Evolutionary conservation across 2,888 invertebrate species (phyloP).

Genomic region (Toxonevra muliebris): DNA sequence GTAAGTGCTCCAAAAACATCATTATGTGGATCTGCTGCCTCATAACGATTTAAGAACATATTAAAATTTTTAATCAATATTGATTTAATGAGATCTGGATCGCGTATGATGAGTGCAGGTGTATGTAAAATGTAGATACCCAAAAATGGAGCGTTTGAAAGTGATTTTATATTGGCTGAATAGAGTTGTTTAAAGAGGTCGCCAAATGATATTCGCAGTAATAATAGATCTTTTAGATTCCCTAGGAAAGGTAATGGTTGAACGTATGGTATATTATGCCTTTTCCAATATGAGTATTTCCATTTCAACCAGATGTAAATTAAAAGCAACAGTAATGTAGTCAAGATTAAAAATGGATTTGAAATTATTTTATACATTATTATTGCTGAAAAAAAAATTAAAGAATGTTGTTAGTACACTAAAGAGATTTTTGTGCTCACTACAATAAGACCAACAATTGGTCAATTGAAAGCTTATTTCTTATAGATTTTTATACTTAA

Average conservation of each 20-base stretch:
- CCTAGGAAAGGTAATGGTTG: slow-evolving; percentile 58
- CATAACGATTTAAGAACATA: slow-evolving; percentile 55
- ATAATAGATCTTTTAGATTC: slow-evolving; percentile 59
- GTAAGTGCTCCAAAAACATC: slow-evolving; percentile 51
- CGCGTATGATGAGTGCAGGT: slow-evolving; percentile 63
- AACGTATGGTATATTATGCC: slow-evolving; percentile 53
- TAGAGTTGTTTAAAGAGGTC: slow-evolving; percentile 60
- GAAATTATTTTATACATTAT: too few relatives aligned
- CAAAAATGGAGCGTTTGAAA: slow-evolving; percentile 46
- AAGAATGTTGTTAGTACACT: too few relatives aligned
- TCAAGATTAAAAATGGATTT: too few relatives aligned
- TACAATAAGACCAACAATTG: too few relatives aligned
- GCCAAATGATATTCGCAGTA: slow-evolving; percentile 55
- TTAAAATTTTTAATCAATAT: slow-evolving; percentile 61
- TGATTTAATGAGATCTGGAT: slow-evolving; percentile 63
- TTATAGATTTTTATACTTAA: too few relatives aligned
- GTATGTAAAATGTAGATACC: slow-evolving; percentile 65
- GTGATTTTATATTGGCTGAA: slow-evolving; percentile 36
- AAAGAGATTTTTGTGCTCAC: too few relatives aligned
- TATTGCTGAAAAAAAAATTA: slow-evolving; percentile 6
- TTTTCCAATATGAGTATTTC: slow-evolving; percentile 50
- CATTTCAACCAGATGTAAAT: slow-evolving; percentile 36
- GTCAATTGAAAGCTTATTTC: too few relatives aligned
- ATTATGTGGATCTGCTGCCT: slow-evolving; percentile 50
- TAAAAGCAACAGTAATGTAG: not conserved